Base-by-base conservation (phyloP, 1,140 invertebrate genomes). In the Papilio machaon region DNA sequence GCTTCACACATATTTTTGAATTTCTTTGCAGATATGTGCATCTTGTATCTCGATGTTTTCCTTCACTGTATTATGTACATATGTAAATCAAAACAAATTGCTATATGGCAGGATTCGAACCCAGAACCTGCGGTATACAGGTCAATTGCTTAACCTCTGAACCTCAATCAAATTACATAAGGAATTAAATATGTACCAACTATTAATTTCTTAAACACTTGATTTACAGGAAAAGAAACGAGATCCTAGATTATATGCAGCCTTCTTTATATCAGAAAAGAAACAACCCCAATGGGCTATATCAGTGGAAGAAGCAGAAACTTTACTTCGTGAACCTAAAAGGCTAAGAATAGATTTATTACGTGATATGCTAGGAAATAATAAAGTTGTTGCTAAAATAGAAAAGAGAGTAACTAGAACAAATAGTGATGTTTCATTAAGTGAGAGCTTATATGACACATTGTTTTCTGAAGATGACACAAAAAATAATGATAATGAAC, bases 261-360 rank as follows among this genome's bases (percentile, higher is more conserved):
- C 94, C 46, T 96, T 94, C 83, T 92, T 92, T 79, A 87, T 96
- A 77, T 93, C 93, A 35, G 89, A 94, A 60, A 92, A 91, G 83
- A 92, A 95, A 84, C 92, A 92, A 83, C 76, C 91, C 35, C 93
- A 95, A 85, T 97, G 97, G 97, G 95, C 95, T 75, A 90, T 95
- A 54, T 96, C 96, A 23, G 95, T 97, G 13, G 86, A 94, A 38
- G 96, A 96, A 91, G 96, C 96, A n/a, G 95, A 95, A 85, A 88
- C 85, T 70, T 81, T 95, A 49, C 67, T 91, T 8, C 84, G 88
- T 67, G 92, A 95, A 83, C 93, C 93, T 15, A 92, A 92, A 80
- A 88, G 94, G 74, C 82, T 94, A 23, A 87, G 95, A 83, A 94
- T 95, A 73, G 92, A 95, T 60, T 83, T 93, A 43, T 88, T 95